Evolutionary conservation across 1,140 invertebrate species (phyloP).

Genomic region (Grapholita molesta): DNA sequence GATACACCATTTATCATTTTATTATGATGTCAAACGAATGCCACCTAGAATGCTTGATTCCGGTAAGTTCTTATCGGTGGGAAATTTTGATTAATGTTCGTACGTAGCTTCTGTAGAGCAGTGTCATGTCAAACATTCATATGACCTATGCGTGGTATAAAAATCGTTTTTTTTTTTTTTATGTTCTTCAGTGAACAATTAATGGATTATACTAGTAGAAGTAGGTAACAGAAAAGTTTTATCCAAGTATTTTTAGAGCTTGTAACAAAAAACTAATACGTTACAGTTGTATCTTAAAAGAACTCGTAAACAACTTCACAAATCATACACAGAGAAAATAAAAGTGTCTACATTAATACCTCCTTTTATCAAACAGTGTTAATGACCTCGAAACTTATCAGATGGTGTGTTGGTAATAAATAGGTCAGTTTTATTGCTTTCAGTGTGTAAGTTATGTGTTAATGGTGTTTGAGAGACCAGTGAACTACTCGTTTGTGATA

Average conservation of each 20-base stretch:
- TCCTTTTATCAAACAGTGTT: constrained; percentile 41
- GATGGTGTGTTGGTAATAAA: constrained; percentile 58
- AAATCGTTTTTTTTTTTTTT: no score
- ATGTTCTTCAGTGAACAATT: no score
- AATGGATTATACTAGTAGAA: no score
- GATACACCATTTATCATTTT: constrained; percentile 65
- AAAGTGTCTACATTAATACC: constrained; percentile 42
- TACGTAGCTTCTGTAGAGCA: neutral
- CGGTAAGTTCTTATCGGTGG: constrained; percentile 48
- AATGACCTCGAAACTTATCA: constrained; percentile 70
- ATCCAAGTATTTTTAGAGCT: no score
- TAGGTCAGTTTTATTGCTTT: constrained; percentile 68
- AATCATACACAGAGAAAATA: neutral
- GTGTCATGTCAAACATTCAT: neutral
- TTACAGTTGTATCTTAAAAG: no score
- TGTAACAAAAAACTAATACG: no score
- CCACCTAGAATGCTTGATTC: constrained; percentile 52
- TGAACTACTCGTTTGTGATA: constrained; percentile 1
- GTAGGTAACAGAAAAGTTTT: no score
- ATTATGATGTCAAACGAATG: constrained; percentile 45
- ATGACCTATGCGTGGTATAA: neutral
- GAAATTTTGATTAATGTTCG: constrained; percentile 63
- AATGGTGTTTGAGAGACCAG: neutral
- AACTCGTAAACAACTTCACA: neutral
- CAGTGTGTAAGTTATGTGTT: constrained; percentile 54